phyloP scores from a whole-genome alignment of 2,113 vertebrate genomes.

The Myocastor coypus region DNA sequence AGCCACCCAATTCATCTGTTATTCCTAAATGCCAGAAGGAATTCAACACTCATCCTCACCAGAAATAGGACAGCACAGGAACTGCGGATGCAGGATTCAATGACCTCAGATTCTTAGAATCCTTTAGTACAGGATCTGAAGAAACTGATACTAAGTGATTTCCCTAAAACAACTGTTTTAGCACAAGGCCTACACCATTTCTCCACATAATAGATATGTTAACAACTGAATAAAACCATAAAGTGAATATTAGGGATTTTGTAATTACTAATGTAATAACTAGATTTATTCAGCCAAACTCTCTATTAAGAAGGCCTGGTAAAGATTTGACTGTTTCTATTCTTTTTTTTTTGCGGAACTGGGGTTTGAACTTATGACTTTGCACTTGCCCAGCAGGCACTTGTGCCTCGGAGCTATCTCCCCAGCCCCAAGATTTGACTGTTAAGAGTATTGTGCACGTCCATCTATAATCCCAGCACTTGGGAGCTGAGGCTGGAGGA shows the following conservation, averaged over 20 bases:
- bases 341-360: too few species aligned
- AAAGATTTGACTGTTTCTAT: neutral
- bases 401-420: too few species aligned
- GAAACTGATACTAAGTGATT: neutral
- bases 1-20: neutral
- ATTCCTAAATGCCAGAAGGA: constrained; percentile 21
- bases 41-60: neutral
- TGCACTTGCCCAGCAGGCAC: too few species aligned
- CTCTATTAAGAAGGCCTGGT: neutral
- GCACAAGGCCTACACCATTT: constrained; percentile 19
- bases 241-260: neutral
- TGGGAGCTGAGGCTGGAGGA: too few species aligned
- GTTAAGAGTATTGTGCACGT: too few species aligned
- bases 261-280: neutral
- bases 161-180: neutral
- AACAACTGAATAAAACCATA: neutral
- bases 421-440: too few species aligned
- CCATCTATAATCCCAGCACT: too few species aligned
- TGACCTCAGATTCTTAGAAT: neutral
- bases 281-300: neutral
- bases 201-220: neutral
- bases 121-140: neutral
- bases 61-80: neutral
- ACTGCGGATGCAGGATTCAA: neutral
- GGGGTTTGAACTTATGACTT: too few species aligned